Evolutionary conservation across 2,113 vertebrate genomes (phyloP), one percentile per base, ranked within the genome.

Genomic region (Melanocharis versteri): DNA sequence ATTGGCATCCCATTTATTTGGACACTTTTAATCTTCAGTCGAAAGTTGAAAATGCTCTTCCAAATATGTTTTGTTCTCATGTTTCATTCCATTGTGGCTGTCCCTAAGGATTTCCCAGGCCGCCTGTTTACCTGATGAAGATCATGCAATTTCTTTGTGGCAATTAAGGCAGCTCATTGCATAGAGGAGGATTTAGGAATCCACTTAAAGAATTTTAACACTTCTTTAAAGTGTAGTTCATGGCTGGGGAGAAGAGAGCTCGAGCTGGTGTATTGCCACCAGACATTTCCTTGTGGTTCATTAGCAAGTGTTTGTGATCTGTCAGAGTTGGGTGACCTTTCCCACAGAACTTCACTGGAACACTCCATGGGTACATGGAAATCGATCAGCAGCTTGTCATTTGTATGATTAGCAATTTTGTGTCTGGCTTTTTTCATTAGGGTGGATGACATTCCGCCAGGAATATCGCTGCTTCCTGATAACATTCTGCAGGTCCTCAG

Each of bases 401-500:
- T 79, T 83, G 9, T 33, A 7, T 33, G 45, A 71, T 45, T 58
- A 61, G 79, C 73, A 48, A 3, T 42, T 91, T 22, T 53, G 15
- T 83, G 26, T 71, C 35, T 83, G 85, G 1, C 7, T 94, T 91
- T 94, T 71, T 48, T 87, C 94, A 73, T 30, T 95, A 99, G 99
- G 97, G 98, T 99, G 71, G 99, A 99, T 83, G 99, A 99, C 84
- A 64, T 99, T 27, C 99, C 99, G 11, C 99, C 99, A 5, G 99
- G 98, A 96, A 98, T 99, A 98, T 99, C 99, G 5, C 98, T 99
- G 93, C 98, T 99, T 83, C 99, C 99, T 42, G 99, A 99, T 97
- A 99, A 99, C 97, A 99, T 99, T 97, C 98, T 99, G 83, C 99
- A 99, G 97, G 99, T 99, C 85, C 94, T 99, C 89, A 98, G 99